These are phyloP conservation scores for Mormyrus proboscirostris DNA, from an alignment of 2,797 vertebrate species.

Conservation along the genomic window DNA sequence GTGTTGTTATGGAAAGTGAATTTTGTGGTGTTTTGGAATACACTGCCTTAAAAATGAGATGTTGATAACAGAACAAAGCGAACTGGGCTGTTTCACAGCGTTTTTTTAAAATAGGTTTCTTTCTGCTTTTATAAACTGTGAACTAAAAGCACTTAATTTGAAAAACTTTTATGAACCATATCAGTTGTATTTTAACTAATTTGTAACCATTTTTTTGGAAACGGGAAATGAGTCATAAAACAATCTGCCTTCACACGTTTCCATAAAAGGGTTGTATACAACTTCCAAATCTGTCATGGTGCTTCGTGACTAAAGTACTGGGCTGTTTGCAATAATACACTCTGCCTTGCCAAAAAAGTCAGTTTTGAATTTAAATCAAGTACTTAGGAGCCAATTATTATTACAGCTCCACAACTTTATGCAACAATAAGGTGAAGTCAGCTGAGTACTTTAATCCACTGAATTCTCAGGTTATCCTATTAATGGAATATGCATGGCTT, in stretches of 20 bases:
- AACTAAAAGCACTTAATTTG: not conserved
- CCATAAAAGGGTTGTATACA: not conserved
- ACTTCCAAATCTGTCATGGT: not conserved
- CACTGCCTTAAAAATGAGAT: not conserved
- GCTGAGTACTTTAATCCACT: not conserved
- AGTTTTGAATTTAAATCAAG: not conserved
- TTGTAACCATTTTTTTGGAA: not conserved
- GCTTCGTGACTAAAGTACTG: conserved; percentile 14
- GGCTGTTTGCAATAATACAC: conserved; percentile 40
- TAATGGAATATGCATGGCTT: not conserved
- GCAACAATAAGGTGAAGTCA: no score
- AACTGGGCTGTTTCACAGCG: not conserved
- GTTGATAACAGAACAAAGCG: not conserved
- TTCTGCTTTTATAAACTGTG: not conserved
- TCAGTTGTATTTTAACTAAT: not conserved
- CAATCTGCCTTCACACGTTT: not conserved
- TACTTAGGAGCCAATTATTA: not conserved
- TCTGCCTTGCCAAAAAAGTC: not conserved
- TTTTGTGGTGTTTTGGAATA: not conserved
- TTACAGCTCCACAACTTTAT: no score
- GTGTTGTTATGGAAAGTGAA: not conserved
- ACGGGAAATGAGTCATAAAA: not conserved
- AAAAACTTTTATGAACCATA: not conserved
- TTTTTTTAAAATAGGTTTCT: not conserved
- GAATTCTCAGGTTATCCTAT: not conserved